These are phyloP conservation scores for Leptinotarsa haldemani DNA, from an alignment of 2,888 invertebrate genomes.

Conservation along the genomic window DNA sequence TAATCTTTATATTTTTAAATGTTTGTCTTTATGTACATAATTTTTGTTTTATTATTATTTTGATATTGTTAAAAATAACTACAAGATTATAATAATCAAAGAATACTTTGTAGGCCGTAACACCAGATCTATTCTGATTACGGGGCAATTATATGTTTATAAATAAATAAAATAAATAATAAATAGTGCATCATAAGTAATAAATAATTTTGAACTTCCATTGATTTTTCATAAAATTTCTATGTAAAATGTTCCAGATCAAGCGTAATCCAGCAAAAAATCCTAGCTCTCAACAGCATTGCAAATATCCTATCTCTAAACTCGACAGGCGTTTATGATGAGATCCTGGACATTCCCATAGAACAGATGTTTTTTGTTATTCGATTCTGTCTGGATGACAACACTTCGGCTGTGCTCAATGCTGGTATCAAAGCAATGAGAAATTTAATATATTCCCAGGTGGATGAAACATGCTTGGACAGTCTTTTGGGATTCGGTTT, in stretches of 20 bases:
- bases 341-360: conserved; percentile 78
- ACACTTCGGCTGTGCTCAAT: conserved; percentile 77
- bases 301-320: conserved; percentile 82
- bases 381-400: conserved; percentile 89
- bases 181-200: too few relatives aligned
- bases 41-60: too few relatives aligned
- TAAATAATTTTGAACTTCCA: too few relatives aligned
- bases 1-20: too few relatives aligned
- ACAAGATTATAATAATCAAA: too few relatives aligned
- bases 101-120: too few relatives aligned
- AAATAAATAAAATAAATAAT: too few relatives aligned
- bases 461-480: conserved; percentile 84
- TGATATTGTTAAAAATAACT: too few relatives aligned
- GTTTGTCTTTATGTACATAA: too few relatives aligned
- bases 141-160: too few relatives aligned
- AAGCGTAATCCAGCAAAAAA: conserved; percentile 84
- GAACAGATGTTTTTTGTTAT: conserved; percentile 84
- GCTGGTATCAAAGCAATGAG: conserved; percentile 82
- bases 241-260: conserved; percentile 66
- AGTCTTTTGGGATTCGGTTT: conserved; percentile 75
- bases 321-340: conserved; percentile 81
- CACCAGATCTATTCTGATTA: too few relatives aligned
- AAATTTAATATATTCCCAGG: conserved; percentile 78
- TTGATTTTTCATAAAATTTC: too few relatives aligned
- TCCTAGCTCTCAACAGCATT: conserved; percentile 82